These are phyloP conservation scores for Dryobates pubescens DNA, from an alignment of 2,797 vertebrate genomes.

Conservation along the genomic window DNA sequence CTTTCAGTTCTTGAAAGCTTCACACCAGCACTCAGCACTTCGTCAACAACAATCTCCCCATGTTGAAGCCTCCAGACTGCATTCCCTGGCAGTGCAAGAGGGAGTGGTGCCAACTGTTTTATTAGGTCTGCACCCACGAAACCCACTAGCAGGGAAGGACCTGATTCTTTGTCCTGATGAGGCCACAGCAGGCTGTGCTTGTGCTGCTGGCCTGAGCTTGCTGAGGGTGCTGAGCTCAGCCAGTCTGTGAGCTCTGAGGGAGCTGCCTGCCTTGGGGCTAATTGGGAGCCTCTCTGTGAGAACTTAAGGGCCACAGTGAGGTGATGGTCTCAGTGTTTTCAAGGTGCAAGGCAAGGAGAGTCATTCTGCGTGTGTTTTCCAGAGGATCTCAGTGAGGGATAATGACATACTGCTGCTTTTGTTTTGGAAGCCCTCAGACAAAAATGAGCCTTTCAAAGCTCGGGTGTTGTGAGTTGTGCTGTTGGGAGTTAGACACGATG, in stretches of 20 bases:
- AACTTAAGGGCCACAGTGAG: not conserved
- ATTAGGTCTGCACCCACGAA: slow-evolving; percentile 40
- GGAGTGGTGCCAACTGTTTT: not conserved
- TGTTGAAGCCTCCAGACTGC: slow-evolving; percentile 8
- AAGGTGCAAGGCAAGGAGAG: not conserved
- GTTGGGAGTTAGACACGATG: not conserved
- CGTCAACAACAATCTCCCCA: not conserved
- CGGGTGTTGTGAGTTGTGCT: not conserved
- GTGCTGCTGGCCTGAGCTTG: rapidly evolving
- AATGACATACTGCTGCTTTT: not conserved
- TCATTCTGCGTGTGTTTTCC: not conserved
- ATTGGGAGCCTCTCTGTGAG: rapidly evolving
- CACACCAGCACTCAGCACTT: slow-evolving; percentile 17
- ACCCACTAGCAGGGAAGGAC: not conserved
- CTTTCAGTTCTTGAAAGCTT: slow-evolving; percentile 43
- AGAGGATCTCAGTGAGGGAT: not conserved
- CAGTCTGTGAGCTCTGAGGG: not conserved
- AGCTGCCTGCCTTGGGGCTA: not conserved
- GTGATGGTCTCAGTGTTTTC: not conserved
- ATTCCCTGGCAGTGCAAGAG: slow-evolving; percentile 1
- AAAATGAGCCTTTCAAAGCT: not conserved
- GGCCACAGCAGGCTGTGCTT: rapidly evolving
- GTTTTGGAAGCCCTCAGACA: not conserved
- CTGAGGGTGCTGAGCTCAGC: rapidly evolving
- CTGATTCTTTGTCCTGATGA: not conserved